Conservation (phyloP, 2,113 vertebrate genomes). For the Odobenus rosmarus region DNA sequence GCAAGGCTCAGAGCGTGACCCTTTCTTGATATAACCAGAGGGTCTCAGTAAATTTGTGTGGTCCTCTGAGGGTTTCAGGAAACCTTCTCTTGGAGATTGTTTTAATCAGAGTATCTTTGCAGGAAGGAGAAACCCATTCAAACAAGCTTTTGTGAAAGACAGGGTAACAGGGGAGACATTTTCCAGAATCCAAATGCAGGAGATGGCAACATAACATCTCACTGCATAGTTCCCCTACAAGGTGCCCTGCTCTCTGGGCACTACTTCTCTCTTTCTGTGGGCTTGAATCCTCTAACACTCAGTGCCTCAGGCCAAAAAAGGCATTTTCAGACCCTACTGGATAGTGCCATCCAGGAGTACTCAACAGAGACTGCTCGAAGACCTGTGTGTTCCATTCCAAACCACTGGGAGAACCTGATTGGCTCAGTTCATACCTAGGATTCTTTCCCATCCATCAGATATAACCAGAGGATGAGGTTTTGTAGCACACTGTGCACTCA, state of each 20-base stretch:
- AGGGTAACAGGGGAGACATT: neutral
- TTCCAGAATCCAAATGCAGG: neutral
- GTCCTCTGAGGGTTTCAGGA: neutral
- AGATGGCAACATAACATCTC: neutral
- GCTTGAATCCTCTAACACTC: neutral
- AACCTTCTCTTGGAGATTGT: neutral
- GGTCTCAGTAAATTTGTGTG: neutral
- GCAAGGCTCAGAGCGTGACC: neutral
- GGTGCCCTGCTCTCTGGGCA: neutral
- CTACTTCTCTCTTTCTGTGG: neutral
- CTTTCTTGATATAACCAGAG: neutral
- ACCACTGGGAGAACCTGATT: neutral
- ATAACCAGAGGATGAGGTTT: neutral
- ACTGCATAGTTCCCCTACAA: neutral
- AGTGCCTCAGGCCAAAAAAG: neutral
- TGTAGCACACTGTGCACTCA: neutral
- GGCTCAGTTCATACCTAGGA: neutral
- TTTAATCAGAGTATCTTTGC: neutral
- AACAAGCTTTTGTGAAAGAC: constrained; percentile 12
- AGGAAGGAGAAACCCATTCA: constrained; percentile 6
- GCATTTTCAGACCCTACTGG: neutral
- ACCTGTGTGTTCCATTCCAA: neutral
- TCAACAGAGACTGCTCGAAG: neutral
- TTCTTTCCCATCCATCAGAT: neutral
- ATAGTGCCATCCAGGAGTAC: neutral